These are phyloP conservation scores for Cyprinodon tularosa DNA, from an alignment of 2,113 vertebrate species.

Conservation along the genomic window DNA sequence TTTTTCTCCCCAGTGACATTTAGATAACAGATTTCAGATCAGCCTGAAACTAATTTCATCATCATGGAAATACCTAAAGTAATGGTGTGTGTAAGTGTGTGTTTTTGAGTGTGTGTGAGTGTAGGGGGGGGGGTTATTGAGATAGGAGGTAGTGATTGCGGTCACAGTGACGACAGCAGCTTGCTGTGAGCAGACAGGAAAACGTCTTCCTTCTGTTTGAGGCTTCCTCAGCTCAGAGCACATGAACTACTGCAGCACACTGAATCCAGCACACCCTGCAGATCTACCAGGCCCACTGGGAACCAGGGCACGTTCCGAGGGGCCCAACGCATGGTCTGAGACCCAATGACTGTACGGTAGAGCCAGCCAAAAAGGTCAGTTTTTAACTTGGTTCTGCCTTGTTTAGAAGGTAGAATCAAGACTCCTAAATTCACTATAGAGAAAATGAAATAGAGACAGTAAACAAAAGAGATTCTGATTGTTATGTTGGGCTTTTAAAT, in stretches of 20 bases:
- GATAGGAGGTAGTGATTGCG: slow-evolving; percentile 17
- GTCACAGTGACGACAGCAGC: slow-evolving; percentile 12
- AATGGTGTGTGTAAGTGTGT: neutral
- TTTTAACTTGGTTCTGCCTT: neutral
- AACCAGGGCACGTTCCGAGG: neutral
- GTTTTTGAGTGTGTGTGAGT: neutral
- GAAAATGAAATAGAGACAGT: neutral
- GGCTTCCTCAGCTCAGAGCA: slow-evolving; percentile 21
- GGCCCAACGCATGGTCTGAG: slow-evolving; percentile 14
- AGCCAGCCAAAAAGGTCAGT: slow-evolving; percentile 2
- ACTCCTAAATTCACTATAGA: neutral
- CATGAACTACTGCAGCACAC: neutral
- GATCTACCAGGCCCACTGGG: neutral
- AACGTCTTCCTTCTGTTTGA: slow-evolving; percentile 12
- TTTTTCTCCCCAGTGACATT: neutral
- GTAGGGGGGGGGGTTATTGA: no score
- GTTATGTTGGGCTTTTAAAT: neutral
- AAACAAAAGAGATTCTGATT: neutral
- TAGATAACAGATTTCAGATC: neutral
- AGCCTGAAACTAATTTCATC: neutral
- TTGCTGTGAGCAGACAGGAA: slow-evolving; percentile 13
- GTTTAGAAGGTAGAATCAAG: no score
- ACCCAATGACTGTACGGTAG: neutral
- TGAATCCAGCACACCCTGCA: neutral
- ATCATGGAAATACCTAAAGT: neutral